Base-by-base conservation (phyloP, 2,113 vertebrate species). In the Protomyctophum bolini region DNA sequence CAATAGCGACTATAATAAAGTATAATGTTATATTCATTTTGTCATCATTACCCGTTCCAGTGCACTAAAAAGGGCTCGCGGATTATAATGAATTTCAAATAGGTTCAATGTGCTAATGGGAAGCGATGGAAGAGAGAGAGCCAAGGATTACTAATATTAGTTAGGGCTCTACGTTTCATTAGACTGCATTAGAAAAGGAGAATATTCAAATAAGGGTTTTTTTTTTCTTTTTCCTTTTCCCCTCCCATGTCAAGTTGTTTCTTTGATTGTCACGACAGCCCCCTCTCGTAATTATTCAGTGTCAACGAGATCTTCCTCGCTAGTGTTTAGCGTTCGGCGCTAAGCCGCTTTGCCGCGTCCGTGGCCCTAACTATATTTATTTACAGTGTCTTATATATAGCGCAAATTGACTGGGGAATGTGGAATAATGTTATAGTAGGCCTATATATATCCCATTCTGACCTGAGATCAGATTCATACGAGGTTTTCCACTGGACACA, bases 21-120 rank as follows among this genome's bases (percentile, higher is more conserved):
- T 84, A 87, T 82, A 91, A 91, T 90, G 81, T 88, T 89, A 86
- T 88, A 90, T 91, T 92, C 84, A 90, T 92, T 91, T 90, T 92
- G 87, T 91, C 91, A 81, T 90, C 85, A 89, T 91, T 88, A 89
- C 85, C 76, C 86, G 86, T 87, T 86, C 83, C 77, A 83, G 83
- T 80, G 80, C 75, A 83, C 87, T 88, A 84, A 91, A 41, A 89
- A 91, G 84, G 84, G 87, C 84, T 84, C 70, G 82, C 66, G 81
- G 82, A 87, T 87, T 86, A 82, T 91, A 90, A 91, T 90, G 85
- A 88, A 87, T 90, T 90, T 86, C 72, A 89, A 92, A 92, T 89
- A 90, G 87, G 80, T 88, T 88, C 83, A 84, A 80, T 88, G 88
- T 80, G 81, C 86, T 87, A 91, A 91, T 90, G 83, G 84, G 77